Base-by-base conservation (phyloP, 2,797 vertebrate species). In the Cottoperca gobio region DNA sequence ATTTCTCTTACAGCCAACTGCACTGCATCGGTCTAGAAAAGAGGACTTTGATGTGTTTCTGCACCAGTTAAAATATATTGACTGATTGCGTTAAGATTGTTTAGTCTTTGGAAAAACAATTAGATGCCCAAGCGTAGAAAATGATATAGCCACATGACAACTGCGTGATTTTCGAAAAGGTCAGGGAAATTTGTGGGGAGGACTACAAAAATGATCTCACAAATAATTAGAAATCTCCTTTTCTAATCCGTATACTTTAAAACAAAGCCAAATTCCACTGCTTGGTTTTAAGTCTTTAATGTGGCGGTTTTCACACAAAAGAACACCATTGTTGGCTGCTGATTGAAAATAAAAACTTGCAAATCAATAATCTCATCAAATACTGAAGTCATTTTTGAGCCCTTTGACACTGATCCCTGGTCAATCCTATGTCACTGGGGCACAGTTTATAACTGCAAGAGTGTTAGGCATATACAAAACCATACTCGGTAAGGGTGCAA, bases 321-420 rank as follows among this genome's bases (percentile, higher is more conserved):
- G 24, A n/a, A 42, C 39, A 58, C 3, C 40, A 65, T 79, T 45
- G 33, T 60, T 74, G 86, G 28, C 43, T 39, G 70, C 23, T 6
- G 2, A 66, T 33, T 63, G 3, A 67, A 82, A 73, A 70, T 24
- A 39, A 39, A 37, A 16, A 19, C 64, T 79, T 62, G 33, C 59
- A 74, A 73, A 62, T n/a, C 43, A 37, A n/a, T 48, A 23, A 68
- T 61, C 33, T 72, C 33, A 62, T 76, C 13, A 65, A 78, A 68
- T 63, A 24, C 39, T 53, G 24, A 39, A 40, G 66, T 26, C 49
- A 31, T 46, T 45, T 53, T 68, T 54, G 7, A 71, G 53, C 35
- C 24, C 60, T 75, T 79, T 65, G 31, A 77, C 60, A 66, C 55
- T 79, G 82, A n/a, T n/a, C n/a, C n/a, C n/a, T n/a, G n/a, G n/a